Evolutionary conservation across 2,888 invertebrate species (phyloP), one percentile per base, ranked within the genome.

Genomic region (Pristionchus arcanus): DNA sequence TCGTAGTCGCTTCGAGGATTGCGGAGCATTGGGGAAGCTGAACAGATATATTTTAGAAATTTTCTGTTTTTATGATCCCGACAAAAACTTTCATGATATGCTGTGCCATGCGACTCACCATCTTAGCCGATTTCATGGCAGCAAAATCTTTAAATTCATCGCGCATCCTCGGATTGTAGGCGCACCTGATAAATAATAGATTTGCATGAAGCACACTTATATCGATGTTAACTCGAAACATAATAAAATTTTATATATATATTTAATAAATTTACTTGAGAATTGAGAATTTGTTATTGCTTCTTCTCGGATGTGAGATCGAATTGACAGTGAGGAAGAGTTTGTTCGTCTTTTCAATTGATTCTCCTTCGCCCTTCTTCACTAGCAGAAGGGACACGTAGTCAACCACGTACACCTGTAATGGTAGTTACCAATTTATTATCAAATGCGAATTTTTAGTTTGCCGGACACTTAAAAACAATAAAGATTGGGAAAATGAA

Each of bases 251-350:
- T 31, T 7, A 11, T n/a, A 59, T 59, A 16, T 19, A 11, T 28
- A 28, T 68, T 68, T 68, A 34, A 19, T 71, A 15, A 34, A 71
- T 34, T 31, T 71, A 81, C 81, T 28, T 49, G 15, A 81, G 81
- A 28, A 81, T n/a, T 1, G 81, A 28, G n/a, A 28, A n/a, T n/a
- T 28, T 81, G 81, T 81, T 81, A 15, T 81, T 81, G 81, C 81
- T 53, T n/a, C 81, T n/a, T 13, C 3, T 25, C 16, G 81, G 81
- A 28, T 81, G 81, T 1, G 42, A 49, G 53, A 81, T 81, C 13
- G 81, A 81, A 28, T 81, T 81, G 42, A 81, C 81, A 7, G 37
- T 25, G 15, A 81, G 81, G 53, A 81, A 81, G 49, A 81, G 13
- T 28, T 81, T 81, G 15, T 3, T 13, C 53, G 37, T 15, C 28